phyloP scores from a whole-genome alignment of 2,888 invertebrate genomes.

The Oxyscelio sp. region DNA sequence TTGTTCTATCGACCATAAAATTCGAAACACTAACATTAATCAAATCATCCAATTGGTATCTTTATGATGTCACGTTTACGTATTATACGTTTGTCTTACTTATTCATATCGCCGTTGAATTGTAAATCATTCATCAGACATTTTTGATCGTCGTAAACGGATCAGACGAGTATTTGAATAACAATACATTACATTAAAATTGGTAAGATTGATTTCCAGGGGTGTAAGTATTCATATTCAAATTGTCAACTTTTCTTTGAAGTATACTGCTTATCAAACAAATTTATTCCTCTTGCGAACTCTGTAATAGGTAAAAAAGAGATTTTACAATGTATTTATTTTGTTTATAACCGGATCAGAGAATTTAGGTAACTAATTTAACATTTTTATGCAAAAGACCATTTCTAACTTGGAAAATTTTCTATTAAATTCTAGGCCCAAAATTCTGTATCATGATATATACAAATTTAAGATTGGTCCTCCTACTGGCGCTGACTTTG shows the following conservation, averaged over 20 bases:
- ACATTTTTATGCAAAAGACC: constrained; percentile 55
- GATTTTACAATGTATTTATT: not conserved
- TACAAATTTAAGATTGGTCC: constrained; percentile 42
- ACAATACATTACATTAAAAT: constrained; percentile 82
- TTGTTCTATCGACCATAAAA: constrained; percentile 45
- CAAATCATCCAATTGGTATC: constrained; percentile 54
- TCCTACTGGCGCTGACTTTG: constrained; percentile 44
- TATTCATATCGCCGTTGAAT: constrained; percentile 46
- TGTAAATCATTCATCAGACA: constrained; percentile 63
- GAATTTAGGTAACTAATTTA: constrained; percentile 23
- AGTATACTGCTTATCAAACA: constrained; percentile 50
- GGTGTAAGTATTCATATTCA: constrained; percentile 58
- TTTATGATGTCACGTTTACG: constrained; percentile 56
- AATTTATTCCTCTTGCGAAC: constrained; percentile 6
- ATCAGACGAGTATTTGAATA: constrained; percentile 84
- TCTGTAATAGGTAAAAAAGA: not conserved
- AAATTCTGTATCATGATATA: constrained; percentile 37
- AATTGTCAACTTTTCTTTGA: constrained; percentile 43
- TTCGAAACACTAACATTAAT: constrained; percentile 26
- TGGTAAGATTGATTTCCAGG: constrained; percentile 79
- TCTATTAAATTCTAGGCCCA: constrained; percentile 35
- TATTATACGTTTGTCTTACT: constrained; percentile 47
- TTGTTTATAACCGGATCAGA: not conserved
- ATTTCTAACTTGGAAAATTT: constrained; percentile 31
- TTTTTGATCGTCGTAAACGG: constrained; percentile 65